Conservation (phyloP, 1,140 invertebrate genomes). For the Heliconius melpomene region DNA sequence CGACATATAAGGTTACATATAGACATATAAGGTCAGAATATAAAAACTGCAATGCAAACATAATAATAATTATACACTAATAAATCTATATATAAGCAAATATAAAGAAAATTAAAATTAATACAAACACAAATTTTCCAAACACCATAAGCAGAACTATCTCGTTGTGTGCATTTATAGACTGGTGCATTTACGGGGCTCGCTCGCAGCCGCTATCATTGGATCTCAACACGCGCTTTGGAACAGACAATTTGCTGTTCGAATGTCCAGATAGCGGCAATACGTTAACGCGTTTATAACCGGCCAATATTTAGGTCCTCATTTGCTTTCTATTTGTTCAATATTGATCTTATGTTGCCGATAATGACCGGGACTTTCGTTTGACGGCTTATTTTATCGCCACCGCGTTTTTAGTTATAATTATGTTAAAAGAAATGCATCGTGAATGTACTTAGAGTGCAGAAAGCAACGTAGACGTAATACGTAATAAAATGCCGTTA, state of each 20-base stretch:
- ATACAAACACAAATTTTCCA: neutral
- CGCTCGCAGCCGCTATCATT: slow-evolving; percentile 45
- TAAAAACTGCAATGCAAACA: too few relatives aligned
- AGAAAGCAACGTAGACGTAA: neutral
- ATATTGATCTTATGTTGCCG: neutral
- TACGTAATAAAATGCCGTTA: too few relatives aligned
- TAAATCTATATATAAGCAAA: too few relatives aligned
- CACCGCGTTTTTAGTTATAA: neutral
- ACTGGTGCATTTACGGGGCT: slow-evolving; percentile 45
- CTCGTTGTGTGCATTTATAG: slow-evolving; percentile 42
- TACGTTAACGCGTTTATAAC: slow-evolving; percentile 43
- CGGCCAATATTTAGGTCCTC: slow-evolving; percentile 23
- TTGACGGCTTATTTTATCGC: slow-evolving; percentile 1
- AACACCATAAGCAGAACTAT: slow-evolving; percentile 16
- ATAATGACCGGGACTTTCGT: slow-evolving; percentile 2
- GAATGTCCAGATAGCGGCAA: slow-evolving; percentile 45
- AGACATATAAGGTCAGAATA: too few relatives aligned
- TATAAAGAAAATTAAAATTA: neutral
- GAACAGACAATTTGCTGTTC: slow-evolving; percentile 48
- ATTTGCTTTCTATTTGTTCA: slow-evolving; percentile 32
- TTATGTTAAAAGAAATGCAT: neutral
- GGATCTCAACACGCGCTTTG: slow-evolving; percentile 47
- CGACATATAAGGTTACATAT: too few relatives aligned
- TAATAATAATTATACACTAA: too few relatives aligned
- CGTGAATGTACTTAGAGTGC: neutral